Conservation (phyloP, 2,797 vertebrate species). For the Gila robusta region DNA sequence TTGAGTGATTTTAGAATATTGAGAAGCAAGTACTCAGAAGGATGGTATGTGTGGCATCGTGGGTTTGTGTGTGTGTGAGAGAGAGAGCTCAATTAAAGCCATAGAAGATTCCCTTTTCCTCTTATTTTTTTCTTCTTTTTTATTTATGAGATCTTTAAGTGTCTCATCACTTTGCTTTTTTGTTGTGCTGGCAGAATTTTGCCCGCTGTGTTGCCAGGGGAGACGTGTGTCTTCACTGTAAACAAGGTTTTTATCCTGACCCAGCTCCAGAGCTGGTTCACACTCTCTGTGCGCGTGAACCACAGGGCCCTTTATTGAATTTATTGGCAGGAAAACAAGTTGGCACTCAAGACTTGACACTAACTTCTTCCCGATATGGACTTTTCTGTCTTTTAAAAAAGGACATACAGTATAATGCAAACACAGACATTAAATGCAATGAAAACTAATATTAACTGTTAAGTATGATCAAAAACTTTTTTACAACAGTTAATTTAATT, state of each 20-base stretch:
- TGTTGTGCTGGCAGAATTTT: slow-evolving; percentile 36
- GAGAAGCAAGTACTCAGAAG: slow-evolving; percentile 16
- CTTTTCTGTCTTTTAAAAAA: slow-evolving; percentile 10
- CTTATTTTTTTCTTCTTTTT: background rate
- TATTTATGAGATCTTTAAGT: slow-evolving; percentile 24
- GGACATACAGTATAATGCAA: background rate
- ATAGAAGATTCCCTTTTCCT: background rate
- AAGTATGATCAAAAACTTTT: background rate
- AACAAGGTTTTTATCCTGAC: slow-evolving; percentile 51
- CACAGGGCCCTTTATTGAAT: slow-evolving; percentile 43
- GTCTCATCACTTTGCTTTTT: slow-evolving; percentile 20
- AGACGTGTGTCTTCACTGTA: slow-evolving; percentile 46
- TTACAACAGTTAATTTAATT: background rate
- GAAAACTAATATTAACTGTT: background rate
- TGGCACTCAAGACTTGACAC: slow-evolving; percentile 31
- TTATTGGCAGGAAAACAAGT: slow-evolving; percentile 45
- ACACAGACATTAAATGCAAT: background rate
- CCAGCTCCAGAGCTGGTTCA: slow-evolving; percentile 43
- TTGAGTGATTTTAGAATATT: slow-evolving; percentile 43
- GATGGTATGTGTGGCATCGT: background rate
- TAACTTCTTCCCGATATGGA: slow-evolving; percentile 19
- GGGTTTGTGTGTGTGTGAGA: background rate
- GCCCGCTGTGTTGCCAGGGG: slow-evolving; percentile 48
- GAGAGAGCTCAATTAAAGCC: slow-evolving; percentile 12
- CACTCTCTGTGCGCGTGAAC: slow-evolving; percentile 44